Percentiles rank a stretch among this genome's conserved stretches.
Conservation (phyloP, 64 coral and sea anemone species). For the Exaiptasia diaphana region DNA sequence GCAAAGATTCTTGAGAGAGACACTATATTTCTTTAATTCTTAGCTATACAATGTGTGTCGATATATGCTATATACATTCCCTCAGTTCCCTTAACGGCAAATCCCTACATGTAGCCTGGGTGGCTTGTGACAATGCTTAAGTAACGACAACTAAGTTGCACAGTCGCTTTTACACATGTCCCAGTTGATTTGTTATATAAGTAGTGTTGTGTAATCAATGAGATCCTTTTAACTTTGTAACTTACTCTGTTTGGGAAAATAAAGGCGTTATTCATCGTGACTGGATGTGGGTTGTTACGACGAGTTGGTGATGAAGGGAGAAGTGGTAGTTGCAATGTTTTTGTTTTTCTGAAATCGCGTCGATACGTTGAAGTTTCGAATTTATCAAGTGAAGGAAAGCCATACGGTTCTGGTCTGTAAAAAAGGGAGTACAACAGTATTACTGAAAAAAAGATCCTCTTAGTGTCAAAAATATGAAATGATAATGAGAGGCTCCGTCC, state of each 20-base stretch:
- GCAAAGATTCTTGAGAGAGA: too few relatives aligned
- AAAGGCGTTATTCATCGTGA: constrained; percentile 38
- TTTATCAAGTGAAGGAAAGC: constrained; percentile 28
- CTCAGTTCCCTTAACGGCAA: neutral
- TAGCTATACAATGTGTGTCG: neutral
- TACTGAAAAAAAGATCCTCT: too few relatives aligned
- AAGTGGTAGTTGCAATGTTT: constrained; percentile 9
- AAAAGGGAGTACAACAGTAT: neutral
- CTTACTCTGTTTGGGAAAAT: constrained; percentile 38
- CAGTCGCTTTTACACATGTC: neutral
- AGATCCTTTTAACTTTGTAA: neutral
- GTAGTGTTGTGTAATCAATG: neutral
- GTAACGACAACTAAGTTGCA: neutral
- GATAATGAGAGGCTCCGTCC: too few relatives aligned
- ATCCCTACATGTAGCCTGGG: neutral
- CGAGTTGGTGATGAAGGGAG: constrained; percentile 35
- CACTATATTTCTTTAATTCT: too few relatives aligned
- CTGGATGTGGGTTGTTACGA: constrained; percentile 48
- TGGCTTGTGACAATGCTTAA: neutral
- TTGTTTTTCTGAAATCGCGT: constrained; percentile 25
- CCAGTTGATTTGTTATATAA: neutral
- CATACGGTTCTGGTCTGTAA: constrained; percentile 27
- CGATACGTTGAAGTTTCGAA: constrained; percentile 44
- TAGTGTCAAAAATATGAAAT: too few relatives aligned
- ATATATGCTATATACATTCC: neutral